These are phyloP conservation scores for Nothoprocta pentlandii DNA, from an alignment of 2,113 vertebrate genomes.

Conservation along the genomic window DNA sequence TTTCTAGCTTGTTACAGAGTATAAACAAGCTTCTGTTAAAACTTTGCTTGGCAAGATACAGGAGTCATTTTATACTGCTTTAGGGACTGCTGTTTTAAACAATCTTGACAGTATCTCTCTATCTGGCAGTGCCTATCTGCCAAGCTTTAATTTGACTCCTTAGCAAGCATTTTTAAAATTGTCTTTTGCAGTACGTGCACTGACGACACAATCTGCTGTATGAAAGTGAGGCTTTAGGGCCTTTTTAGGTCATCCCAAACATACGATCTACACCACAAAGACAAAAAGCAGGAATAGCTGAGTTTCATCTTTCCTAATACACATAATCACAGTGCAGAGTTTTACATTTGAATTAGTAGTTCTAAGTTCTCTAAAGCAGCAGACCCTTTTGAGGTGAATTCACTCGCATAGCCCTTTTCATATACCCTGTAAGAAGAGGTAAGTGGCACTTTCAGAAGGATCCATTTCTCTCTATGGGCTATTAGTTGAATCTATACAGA, in stretches of 20 bases:
- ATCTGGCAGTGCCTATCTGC: not conserved
- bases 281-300: not conserved
- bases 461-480: not conserved
- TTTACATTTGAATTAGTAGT: not conserved
- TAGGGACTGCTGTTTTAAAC: not conserved
- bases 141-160: not conserved
- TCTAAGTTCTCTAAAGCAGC: not conserved
- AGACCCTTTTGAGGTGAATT: not conserved
- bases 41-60: not conserved
- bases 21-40: not conserved
- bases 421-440: not conserved
- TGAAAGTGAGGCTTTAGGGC: not conserved
- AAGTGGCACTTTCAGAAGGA: not conserved
- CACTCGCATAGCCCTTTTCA: not conserved
- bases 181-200: not conserved
- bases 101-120: not conserved
- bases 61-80: not conserved
- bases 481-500: not conserved
- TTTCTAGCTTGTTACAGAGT: not conserved
- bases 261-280: not conserved
- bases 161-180: not conserved
- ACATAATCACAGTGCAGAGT: not conserved
- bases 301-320: not conserved
- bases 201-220: not conserved
- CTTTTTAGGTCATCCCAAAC: not conserved